These are phyloP conservation scores for Perithous albicinctus DNA, from an alignment of 2,888 invertebrate genomes.

Conservation along the genomic window DNA sequence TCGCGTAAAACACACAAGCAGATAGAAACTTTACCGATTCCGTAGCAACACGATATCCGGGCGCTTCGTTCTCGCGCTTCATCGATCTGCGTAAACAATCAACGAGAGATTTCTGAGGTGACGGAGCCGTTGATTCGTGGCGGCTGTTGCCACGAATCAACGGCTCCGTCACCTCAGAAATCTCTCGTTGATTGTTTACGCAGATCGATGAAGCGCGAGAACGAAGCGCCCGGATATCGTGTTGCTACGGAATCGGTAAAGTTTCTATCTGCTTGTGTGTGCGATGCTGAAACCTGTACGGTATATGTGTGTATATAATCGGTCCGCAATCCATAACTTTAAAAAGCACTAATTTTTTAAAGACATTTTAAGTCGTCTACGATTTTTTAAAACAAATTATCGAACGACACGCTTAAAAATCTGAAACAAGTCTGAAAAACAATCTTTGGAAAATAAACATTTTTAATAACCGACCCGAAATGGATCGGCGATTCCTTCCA, in stretches of 20 bases:
- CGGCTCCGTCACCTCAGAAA: conserved; percentile 25
- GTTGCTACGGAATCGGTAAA: conserved; percentile 16
- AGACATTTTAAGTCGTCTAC: too few species aligned
- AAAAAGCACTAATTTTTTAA: too few species aligned
- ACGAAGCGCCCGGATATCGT: conserved; percentile 15
- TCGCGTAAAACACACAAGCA: background rate
- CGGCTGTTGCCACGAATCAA: background rate
- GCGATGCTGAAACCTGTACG: background rate
- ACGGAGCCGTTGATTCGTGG: background rate
- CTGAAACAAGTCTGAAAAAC: too few species aligned
- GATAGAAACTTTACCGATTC: conserved; percentile 9
- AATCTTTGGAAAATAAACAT: too few species aligned
- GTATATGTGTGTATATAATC: too few species aligned
- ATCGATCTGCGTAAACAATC: conserved; percentile 65
- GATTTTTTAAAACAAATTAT: too few species aligned
- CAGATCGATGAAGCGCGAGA: conserved; percentile 43
- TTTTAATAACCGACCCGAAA: too few species aligned
- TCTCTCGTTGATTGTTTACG: conserved; percentile 67
- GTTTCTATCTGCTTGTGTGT: conserved; percentile 11
- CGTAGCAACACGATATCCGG: conserved; percentile 17
- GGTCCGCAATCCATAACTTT: too few species aligned
- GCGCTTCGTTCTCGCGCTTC: conserved; percentile 23
- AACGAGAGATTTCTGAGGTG: conserved; percentile 55
- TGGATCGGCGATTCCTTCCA: too few species aligned
- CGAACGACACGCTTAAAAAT: too few species aligned